Conservation (phyloP, 2,797 vertebrate genomes). For the Sebastes cheni region DNA sequence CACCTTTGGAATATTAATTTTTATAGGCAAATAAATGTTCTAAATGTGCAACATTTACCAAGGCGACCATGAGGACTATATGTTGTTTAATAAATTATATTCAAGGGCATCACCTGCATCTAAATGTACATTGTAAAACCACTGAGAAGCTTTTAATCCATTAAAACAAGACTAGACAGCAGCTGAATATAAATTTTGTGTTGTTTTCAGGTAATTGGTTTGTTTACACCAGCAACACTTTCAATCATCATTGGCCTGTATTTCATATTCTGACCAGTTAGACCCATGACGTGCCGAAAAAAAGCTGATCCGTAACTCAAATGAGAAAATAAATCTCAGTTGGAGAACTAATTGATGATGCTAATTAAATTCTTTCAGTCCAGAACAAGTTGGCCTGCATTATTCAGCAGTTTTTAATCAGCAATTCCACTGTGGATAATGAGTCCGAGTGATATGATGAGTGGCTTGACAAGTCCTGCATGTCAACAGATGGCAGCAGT, state of each 20-base stretch:
- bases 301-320: conserved; percentile 8
- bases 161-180: not conserved
- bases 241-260: not conserved
- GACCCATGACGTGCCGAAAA: not conserved
- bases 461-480: conserved; percentile 7
- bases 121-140: not conserved
- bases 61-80: not conserved
- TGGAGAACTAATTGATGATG: not conserved
- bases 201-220: not conserved
- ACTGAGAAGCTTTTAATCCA: not conserved
- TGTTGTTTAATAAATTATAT: not conserved
- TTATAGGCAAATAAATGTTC: not conserved
- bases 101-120: not conserved
- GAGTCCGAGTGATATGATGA: conserved; percentile 9
- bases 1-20: not conserved
- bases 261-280: not conserved
- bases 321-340: conserved; percentile 18
- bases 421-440: conserved; percentile 14
- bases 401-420: conserved; percentile 34
- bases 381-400: conserved; percentile 30
- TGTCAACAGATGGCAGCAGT: conserved; percentile 52
- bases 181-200: not conserved
- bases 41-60: not conserved
- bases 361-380: conserved; percentile 24
- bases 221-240: not conserved